These are phyloP conservation scores for Sinelater perroti DNA, from an alignment of 2,888 invertebrate species.

Conservation along the genomic window DNA sequence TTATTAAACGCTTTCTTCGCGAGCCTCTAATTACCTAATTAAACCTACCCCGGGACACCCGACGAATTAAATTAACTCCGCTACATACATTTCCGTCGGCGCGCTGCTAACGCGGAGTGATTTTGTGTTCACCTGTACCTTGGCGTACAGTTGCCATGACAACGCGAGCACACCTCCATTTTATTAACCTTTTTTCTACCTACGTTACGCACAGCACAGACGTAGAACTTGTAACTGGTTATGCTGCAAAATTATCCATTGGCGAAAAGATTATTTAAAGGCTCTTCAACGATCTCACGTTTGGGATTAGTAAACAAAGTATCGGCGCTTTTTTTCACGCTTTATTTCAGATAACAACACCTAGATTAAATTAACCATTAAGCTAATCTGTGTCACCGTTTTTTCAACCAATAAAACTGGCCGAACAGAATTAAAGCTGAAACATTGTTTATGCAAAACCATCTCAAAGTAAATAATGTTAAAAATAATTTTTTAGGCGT, in stretches of 20 bases:
- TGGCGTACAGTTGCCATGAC: constrained; percentile 41
- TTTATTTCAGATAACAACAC: no score
- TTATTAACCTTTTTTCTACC: constrained; percentile 12
- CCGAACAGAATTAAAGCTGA: no score
- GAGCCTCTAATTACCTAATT: constrained; percentile 41
- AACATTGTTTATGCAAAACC: no score
- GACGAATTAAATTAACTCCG: constrained; percentile 36
- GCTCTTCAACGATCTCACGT: no score
- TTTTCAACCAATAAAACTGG: no score
- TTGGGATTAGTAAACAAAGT: no score
- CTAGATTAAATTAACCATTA: no score
- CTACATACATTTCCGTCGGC: constrained; percentile 27
- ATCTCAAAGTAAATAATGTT: no score
- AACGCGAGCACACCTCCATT: constrained; percentile 35
- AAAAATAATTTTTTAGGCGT: no score
- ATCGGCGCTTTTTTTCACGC: no score
- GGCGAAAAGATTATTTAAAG: no score
- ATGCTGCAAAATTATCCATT: background rate
- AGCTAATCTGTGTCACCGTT: no score
- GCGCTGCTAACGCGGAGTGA: constrained; percentile 17
- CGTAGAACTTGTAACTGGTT: background rate
- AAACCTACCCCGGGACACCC: constrained; percentile 37
- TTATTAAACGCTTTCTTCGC: constrained; percentile 42
- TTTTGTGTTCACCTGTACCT: constrained; percentile 44
- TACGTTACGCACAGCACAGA: background rate